Evolutionary conservation across 2,888 invertebrate species (phyloP).

Genomic region (Poecilus cupreus): DNA sequence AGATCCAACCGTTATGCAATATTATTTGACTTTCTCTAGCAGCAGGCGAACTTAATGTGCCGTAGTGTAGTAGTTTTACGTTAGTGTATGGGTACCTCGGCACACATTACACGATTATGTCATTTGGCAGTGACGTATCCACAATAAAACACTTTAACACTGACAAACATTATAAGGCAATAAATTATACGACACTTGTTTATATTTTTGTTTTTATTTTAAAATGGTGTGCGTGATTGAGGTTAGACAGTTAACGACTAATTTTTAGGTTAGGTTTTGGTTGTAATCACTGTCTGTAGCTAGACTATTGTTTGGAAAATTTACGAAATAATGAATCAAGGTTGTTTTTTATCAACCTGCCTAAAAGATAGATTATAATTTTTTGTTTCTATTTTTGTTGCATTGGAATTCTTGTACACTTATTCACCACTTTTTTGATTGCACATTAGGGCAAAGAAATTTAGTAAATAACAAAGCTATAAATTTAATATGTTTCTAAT

Average conservation of each 20-base stretch:
- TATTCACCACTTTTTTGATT: too few relatives aligned
- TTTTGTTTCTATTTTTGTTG: too few relatives aligned
- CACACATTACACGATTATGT: neutral
- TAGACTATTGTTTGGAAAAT: neutral
- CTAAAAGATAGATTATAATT: too few relatives aligned
- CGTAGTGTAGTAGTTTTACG: neutral
- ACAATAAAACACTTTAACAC: neutral
- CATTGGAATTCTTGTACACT: too few relatives aligned
- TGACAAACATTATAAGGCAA: neutral
- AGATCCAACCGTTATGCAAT: slow-evolving; percentile 51
- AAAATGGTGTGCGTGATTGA: neutral
- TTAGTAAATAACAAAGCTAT: too few relatives aligned
- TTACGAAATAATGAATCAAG: neutral
- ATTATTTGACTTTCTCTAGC: slow-evolving; percentile 49
- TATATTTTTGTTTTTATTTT: neutral
- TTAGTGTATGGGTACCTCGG: slow-evolving; percentile 14
- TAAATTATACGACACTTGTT: neutral
- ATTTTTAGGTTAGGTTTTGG: neutral
- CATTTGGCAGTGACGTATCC: neutral
- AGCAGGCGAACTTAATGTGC: neutral
- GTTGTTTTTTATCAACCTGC: too few relatives aligned
- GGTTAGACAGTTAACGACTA: neutral
- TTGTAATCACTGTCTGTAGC: neutral
- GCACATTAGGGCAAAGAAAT: too few relatives aligned
- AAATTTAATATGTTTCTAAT: too few relatives aligned